A percentile compares a stretch with the other conserved stretches of the same genome.
Conservation (phyloP, 2,797 vertebrate species). For the Acipenser transmontanus region DNA sequence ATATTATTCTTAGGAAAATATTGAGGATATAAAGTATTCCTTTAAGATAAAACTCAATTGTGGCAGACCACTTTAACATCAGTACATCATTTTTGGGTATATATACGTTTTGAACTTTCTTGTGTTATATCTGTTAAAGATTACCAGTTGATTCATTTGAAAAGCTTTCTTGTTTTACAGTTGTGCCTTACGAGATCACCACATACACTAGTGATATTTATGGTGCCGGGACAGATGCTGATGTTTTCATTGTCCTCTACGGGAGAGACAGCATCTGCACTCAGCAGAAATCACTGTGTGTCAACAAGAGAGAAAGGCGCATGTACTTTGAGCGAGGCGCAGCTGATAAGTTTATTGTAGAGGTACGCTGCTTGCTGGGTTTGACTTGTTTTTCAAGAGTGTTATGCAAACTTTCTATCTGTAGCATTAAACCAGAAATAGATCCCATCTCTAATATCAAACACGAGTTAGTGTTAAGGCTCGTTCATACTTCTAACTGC, state of each 20-base stretch:
- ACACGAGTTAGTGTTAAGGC: too few relatives aligned
- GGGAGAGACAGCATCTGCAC: slow-evolving; percentile 78
- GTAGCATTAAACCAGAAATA: too few relatives aligned
- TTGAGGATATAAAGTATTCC: too few relatives aligned
- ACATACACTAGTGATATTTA: slow-evolving; percentile 83
- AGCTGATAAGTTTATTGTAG: slow-evolving; percentile 89
- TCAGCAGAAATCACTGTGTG: slow-evolving; percentile 79
- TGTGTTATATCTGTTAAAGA: too few relatives aligned
- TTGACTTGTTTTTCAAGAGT: neutral
- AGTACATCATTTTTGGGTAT: too few relatives aligned
- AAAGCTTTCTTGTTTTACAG: slow-evolving; percentile 43
- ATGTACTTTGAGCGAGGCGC: slow-evolving; percentile 89
- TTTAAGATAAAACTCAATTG: too few relatives aligned
- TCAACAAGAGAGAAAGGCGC: slow-evolving; percentile 88
- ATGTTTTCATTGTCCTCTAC: slow-evolving; percentile 84
- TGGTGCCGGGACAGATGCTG: slow-evolving; percentile 86
- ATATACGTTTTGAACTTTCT: too few relatives aligned
- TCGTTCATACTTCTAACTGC: too few relatives aligned
- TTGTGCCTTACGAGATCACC: slow-evolving; percentile 92
- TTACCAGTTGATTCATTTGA: too few relatives aligned
- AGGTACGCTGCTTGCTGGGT: slow-evolving; percentile 57
- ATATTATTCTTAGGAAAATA: too few relatives aligned
- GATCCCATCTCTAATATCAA: too few relatives aligned
- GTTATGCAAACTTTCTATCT: neutral
- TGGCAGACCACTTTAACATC: too few relatives aligned